A percentile compares a stretch with the other conserved stretches of the same genome.
Conservation (phyloP, 1,140 invertebrate genomes). For the Spodoptera litura region DNA sequence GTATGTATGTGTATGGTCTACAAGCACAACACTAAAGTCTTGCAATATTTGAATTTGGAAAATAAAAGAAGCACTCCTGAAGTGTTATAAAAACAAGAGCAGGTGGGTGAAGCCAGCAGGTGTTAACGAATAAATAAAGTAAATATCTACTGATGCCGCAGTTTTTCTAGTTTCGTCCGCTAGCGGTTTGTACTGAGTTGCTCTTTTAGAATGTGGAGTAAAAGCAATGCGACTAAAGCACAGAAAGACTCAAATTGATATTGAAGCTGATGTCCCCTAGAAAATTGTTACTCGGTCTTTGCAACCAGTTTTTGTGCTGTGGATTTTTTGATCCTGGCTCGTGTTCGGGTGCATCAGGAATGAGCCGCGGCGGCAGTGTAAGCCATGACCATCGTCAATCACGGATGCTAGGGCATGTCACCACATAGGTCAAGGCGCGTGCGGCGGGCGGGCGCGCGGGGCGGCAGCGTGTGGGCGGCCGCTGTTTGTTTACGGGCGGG, state of each 20-base stretch:
- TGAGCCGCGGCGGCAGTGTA: conserved; percentile 13
- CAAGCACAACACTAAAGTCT: not conserved
- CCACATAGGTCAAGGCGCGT: conserved; percentile 70
- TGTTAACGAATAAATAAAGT: conserved; percentile 25
- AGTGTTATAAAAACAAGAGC: conserved; percentile 33
- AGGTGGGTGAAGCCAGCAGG: conserved; percentile 28
- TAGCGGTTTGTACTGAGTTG: not conserved
- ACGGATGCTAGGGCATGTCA: conserved; percentile 59
- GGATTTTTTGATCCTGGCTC: not conserved
- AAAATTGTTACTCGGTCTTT: not conserved
- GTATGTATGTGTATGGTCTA: not conserved
- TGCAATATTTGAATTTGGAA: not conserved
- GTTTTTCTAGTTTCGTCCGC: not conserved
- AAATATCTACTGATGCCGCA: not conserved
- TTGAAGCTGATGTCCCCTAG: not conserved
- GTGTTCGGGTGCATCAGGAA: conserved; percentile 6
- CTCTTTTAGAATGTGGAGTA: not conserved
- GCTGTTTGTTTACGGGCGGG: conserved; percentile 75
- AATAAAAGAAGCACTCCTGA: conserved; percentile 9
- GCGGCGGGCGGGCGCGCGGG: conserved; percentile 56
- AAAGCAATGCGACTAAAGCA: not conserved
- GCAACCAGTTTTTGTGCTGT: not conserved
- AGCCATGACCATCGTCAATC: conserved; percentile 68
- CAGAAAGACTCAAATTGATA: not conserved
- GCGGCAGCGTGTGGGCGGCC: conserved; percentile 58